Base-by-base conservation (phyloP, 2,888 invertebrate genomes). In the Epicampocera succincta region DNA sequence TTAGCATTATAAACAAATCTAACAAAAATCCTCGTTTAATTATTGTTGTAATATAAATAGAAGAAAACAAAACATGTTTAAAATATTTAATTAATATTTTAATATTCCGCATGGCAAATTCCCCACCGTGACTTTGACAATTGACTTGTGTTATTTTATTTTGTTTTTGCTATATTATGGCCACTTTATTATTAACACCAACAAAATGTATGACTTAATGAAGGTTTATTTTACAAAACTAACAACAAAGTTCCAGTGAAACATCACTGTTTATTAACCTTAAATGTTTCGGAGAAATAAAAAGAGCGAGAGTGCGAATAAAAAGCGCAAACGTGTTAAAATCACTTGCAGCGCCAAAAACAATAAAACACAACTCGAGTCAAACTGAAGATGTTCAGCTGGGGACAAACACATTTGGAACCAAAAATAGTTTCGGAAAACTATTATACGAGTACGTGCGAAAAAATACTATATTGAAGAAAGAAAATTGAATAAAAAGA, bases 81-180 rank as follows among this genome's bases (percentile, higher is more conserved):
- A 66, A 52, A 19, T 15, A 13, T 38, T 40, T 5, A 46, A 63
- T 46, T 40, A 68, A 71, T n/a, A 68, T 60, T 50, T 81, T 77
- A 77, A 69, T 71, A 82, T 82, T 82, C 77, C 42, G 58, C 11
- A 65, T 29, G 25, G 21, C 25, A 19, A 13, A 33, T 48, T 71
- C 44, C 72, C 63, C 63, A 9, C 33, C 50, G 42, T 81, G 76
- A 81, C 76, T 81, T 77, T 81, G 77, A 74, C 73, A 73, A 48
- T 73, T 46, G 65, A 65, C 33, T 60, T 60, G 9, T 46, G 9
- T 2, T 6, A 15, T 42, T 44, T 19, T 44, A 19, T 65, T 40
- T 15, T 19, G 54, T 50, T 46, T 61, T 73, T 72, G 17, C 61
- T 50, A 13, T 73, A 12, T 58, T 42, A 13, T 44, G 71, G 6